Conservation (phyloP, 2,888 invertebrate genomes). For the Maniola hyperantus region DNA sequence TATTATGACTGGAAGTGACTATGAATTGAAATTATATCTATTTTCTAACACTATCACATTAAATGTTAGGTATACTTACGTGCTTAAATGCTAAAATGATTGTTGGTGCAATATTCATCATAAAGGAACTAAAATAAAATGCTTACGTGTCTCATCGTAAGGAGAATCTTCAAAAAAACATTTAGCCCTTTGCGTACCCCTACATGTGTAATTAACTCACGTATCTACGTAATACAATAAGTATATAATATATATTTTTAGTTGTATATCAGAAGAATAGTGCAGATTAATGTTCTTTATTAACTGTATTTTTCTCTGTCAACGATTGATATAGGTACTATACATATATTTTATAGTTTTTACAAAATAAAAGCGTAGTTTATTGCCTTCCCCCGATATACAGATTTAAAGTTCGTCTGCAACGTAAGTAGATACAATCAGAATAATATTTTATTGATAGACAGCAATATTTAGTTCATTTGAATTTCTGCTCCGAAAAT, state of each 20-base stretch:
- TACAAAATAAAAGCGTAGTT: constrained; percentile 85
- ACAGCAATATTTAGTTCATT: constrained; percentile 4
- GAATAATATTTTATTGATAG: constrained; percentile 18
- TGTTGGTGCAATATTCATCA: constrained; percentile 56
- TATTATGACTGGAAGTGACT: constrained; percentile 83
- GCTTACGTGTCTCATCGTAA: constrained; percentile 39
- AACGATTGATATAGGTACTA: constrained; percentile 37
- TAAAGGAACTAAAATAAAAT: constrained; percentile 66
- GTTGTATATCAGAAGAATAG: constrained; percentile 35
- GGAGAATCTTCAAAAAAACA: constrained; percentile 48
- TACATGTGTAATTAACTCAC: constrained; percentile 34
- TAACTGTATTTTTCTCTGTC: constrained; percentile 30
- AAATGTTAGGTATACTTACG: constrained; percentile 54
- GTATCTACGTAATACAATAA: constrained; percentile 31
- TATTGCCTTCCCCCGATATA: constrained; percentile 87
- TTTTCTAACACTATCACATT: constrained; percentile 76
- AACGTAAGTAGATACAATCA: constrained; percentile 12
- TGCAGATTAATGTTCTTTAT: constrained; percentile 33
- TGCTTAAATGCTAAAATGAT: constrained; percentile 49
- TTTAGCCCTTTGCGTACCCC: constrained; percentile 57
- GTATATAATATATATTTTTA: constrained; percentile 34
- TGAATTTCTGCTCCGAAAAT: background rate
- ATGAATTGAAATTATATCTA: constrained; percentile 72
- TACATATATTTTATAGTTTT: constrained; percentile 50
- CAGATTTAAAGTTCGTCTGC: constrained; percentile 38